A percentile compares a stretch with the other conserved stretches of the same genome.
Evolutionary conservation across 2,888 invertebrate genomes (phyloP).

Genomic region (Archips xylosteana): DNA sequence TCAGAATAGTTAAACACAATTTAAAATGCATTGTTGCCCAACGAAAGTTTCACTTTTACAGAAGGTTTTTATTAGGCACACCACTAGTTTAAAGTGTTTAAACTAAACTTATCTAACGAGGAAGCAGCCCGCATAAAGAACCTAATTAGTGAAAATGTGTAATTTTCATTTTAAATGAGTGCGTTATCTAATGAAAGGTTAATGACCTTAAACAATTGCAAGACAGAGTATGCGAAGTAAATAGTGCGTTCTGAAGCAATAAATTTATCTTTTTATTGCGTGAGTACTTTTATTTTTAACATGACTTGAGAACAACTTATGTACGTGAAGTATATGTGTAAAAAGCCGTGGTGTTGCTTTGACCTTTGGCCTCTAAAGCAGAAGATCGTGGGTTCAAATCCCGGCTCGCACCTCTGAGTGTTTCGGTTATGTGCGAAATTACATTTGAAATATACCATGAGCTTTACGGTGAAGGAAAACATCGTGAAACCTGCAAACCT

Average conservation of each 20-base stretch:
- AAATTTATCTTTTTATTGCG: constrained; percentile 9
- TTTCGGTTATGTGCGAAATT: too few relatives aligned
- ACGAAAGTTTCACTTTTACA: neutral
- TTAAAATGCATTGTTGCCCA: neutral
- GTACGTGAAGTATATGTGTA: too few relatives aligned
- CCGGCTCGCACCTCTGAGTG: too few relatives aligned
- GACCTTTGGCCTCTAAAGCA: too few relatives aligned
- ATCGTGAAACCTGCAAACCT: too few relatives aligned
- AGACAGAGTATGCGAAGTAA: neutral
- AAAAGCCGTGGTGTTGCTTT: too few relatives aligned
- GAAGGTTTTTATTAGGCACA: neutral
- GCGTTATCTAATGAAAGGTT: constrained; percentile 11
- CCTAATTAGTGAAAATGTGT: constrained; percentile 17
- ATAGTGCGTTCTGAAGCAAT: neutral
- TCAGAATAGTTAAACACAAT: neutral
- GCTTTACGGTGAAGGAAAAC: too few relatives aligned
- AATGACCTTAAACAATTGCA: neutral
- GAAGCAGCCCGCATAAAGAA: constrained; percentile 13
- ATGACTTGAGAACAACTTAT: neutral
- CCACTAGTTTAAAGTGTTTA: too few relatives aligned
- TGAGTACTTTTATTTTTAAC: neutral
- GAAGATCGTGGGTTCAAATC: too few relatives aligned
- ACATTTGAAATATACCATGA: too few relatives aligned
- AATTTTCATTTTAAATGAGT: constrained; percentile 12
- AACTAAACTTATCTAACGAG: neutral